Base-by-base conservation (phyloP, 1,140 invertebrate species). In the Macrobrachium nipponense region DNA sequence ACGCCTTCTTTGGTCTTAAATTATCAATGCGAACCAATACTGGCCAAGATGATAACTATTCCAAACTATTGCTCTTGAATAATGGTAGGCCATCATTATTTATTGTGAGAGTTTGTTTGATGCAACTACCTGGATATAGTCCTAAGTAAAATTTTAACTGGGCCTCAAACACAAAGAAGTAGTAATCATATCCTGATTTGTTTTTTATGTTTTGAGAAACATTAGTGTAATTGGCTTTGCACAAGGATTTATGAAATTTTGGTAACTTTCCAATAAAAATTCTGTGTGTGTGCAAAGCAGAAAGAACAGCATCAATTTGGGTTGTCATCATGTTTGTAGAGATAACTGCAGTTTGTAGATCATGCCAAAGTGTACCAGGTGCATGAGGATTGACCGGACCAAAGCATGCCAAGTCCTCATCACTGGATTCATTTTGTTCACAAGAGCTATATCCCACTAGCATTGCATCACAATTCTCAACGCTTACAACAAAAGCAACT, bases 1-100 rank as follows among this genome's bases (percentile, higher is more conserved):
- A 76, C 43, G 51, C 73, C 43, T 76, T 76, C 23, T 18, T 76
- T 76, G 73, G 73, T 76, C 73, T 76, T 76, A 76, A 76, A 76
- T 76, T 76, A 76, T 23, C 73, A 76, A 76, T 76, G n/a, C 43
- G 20, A 76, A 76, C 27, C n/a, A 76, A 43, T 76, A 76, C 51
- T 36, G 73, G 73, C 73, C 73, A 76, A 36, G 10, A 27, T 27
- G 10, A 27, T n/a, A n/a, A n/a, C n/a, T n/a, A n/a, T n/a, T n/a
- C n/a, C n/a, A n/a, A n/a, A n/a, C n/a, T n/a, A n/a, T n/a, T n/a
- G n/a, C n/a, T n/a, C n/a, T n/a, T n/a, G n/a, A n/a, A n/a, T n/a
- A n/a, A n/a, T n/a, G n/a, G n/a, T 76, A n/a, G n/a, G n/a, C n/a
- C n/a, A n/a, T n/a, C n/a, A n/a, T n/a, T n/a, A n/a, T n/a, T n/a